Conservation (phyloP, 2,797 vertebrate species). For the Lepilemur ruficaudatus region DNA sequence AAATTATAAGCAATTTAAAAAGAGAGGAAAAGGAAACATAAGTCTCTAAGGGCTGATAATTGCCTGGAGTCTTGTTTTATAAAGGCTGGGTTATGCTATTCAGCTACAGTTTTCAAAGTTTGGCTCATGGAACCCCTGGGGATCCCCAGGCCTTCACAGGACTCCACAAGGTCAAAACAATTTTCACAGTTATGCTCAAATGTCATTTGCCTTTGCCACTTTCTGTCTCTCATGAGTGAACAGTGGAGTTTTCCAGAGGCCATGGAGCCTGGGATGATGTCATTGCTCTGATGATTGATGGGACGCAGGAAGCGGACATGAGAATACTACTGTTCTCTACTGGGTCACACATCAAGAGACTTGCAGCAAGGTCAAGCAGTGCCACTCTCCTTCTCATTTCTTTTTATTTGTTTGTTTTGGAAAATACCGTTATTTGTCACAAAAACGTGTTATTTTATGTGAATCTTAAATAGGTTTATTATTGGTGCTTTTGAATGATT, state of each 20-base stretch:
- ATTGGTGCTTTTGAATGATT: background rate
- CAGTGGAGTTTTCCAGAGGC: background rate
- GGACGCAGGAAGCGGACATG: background rate
- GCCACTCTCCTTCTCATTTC: background rate
- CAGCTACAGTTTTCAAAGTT: background rate
- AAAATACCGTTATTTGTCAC: background rate
- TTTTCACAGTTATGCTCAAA: background rate
- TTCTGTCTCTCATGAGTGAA: background rate
- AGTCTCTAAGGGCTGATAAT: background rate
- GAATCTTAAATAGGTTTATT: background rate
- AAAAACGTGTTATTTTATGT: background rate
- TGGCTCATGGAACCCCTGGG: background rate
- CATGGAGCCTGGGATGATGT: too few relatives aligned
- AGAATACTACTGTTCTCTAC: background rate
- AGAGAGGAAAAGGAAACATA: background rate
- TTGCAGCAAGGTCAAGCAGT: background rate
- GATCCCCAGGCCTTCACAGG: background rate
- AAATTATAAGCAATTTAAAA: background rate
- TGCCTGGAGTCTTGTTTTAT: background rate
- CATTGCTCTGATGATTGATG: background rate
- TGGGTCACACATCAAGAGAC: background rate
- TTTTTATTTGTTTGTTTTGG: background rate
- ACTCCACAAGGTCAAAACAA: background rate
- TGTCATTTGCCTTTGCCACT: background rate
- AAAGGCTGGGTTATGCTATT: background rate